Conservation (phyloP, 2,888 invertebrate species). For the Malacosoma neustria region DNA sequence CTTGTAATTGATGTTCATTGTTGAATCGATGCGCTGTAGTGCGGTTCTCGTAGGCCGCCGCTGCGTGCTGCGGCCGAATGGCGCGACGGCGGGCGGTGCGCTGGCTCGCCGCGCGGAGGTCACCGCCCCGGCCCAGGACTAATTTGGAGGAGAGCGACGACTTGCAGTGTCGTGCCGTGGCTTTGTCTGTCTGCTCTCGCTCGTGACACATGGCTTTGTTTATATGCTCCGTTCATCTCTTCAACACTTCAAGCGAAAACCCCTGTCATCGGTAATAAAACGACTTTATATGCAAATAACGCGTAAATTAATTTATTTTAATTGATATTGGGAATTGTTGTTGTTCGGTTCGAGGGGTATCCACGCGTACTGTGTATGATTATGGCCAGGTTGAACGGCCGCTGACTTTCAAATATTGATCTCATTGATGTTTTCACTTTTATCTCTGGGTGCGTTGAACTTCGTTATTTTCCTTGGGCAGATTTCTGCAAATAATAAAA, state of each 20-base stretch:
- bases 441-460: slow-evolving; percentile 26
- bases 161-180: slow-evolving; percentile 50
- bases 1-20: no score
- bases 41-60: neutral
- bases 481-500: no score
- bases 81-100: slow-evolving; percentile 23
- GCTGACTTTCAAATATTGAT: slow-evolving; percentile 36
- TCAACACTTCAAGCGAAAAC: slow-evolving; percentile 25
- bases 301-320: neutral
- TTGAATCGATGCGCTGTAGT: no score
- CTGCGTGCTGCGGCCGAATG: slow-evolving; percentile 2
- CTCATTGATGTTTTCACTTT: slow-evolving; percentile 36
- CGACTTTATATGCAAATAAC: slow-evolving; percentile 1
- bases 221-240: slow-evolving; percentile 22
- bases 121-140: slow-evolving; percentile 71
- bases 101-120: slow-evolving; percentile 45
- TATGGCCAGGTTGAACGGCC: slow-evolving; percentile 27
- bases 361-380: neutral
- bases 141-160: slow-evolving; percentile 73
- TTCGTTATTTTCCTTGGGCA: slow-evolving; percentile 6
- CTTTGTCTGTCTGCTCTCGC: slow-evolving; percentile 52
- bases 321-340: neutral
- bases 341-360: neutral
- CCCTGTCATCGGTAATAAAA: slow-evolving; percentile 15
- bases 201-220: slow-evolving; percentile 44